Evolutionary conservation across 2,888 invertebrate genomes (phyloP), one percentile per base, ranked within the genome.

Genomic region (Leistus spinibarbis): DNA sequence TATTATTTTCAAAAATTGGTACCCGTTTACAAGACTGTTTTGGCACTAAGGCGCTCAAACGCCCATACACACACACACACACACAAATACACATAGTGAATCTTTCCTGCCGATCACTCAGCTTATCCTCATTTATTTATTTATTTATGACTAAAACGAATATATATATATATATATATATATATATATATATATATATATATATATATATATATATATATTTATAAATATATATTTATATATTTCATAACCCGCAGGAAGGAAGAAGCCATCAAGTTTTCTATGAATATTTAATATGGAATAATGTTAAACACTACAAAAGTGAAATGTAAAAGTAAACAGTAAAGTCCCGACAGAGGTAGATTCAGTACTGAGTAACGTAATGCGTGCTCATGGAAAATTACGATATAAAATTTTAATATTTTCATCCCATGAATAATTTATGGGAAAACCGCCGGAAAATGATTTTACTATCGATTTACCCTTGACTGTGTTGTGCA

Each of bases 41-140:
- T n/a, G n/a, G n/a, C n/a, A n/a, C n/a, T n/a, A n/a, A n/a, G n/a
- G n/a, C n/a, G n/a, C n/a, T n/a, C n/a, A n/a, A n/a, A n/a, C n/a
- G n/a, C 54, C 13, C 5, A 62, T 20, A 62, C 62, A 62, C 62
- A 62, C 62, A 60, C 60, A 60, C 60, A 60, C 60, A 60, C 60
- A 60, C 60, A 60, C 60, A 60, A 9, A 60, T 16, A 60, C 60
- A 60, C 60, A 60, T 16, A 60, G 60, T 13, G n/a, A 62, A 13
- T 3, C 2, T 1, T 20, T 19, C 2, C 16, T 62, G 20, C 10
- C 19, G 2, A 2, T 20, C 5, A 16, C 60, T 13, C 60, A n/a
- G n/a, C n/a, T n/a, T n/a, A n/a, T n/a, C n/a, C n/a, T n/a, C n/a
- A n/a, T n/a, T n/a, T n/a, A n/a, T n/a, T n/a, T n/a, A n/a, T n/a